Evolutionary conservation across 2,113 vertebrate species (phyloP).

Genomic region (Muntiacus muntjak): DNA sequence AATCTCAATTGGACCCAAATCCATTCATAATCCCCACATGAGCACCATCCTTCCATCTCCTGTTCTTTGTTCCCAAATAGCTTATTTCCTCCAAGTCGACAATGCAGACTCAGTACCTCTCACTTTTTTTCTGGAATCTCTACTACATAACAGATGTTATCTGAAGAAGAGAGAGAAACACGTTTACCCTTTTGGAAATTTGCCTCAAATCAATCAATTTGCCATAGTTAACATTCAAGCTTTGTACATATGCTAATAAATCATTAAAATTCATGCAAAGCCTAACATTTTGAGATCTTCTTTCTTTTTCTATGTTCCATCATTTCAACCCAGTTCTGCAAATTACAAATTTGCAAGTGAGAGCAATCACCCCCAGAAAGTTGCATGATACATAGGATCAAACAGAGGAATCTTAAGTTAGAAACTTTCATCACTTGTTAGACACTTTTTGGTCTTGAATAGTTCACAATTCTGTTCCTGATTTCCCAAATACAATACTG

Average conservation of each 20-base stretch:
- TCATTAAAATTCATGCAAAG: conserved; percentile 48
- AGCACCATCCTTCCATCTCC: neutral
- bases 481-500: neutral
- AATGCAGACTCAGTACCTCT: neutral
- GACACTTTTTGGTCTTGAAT: neutral
- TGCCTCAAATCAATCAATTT: conserved; percentile 28
- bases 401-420: neutral
- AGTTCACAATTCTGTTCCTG: neutral
- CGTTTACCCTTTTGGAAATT: neutral
- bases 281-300: neutral
- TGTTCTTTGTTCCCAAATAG: neutral
- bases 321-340: neutral
- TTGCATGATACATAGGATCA: neutral
- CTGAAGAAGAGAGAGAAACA: neutral
- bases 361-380: neutral
- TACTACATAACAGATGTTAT: neutral
- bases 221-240: conserved; percentile 35
- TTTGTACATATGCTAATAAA: conserved; percentile 46
- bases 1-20: neutral
- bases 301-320: neutral
- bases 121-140: neutral
- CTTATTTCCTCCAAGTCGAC: neutral
- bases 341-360: neutral
- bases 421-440: neutral
- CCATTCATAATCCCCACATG: neutral